phyloP scores from a whole-genome alignment of 2,113 vertebrate genomes.

The Ptilonorhynchus violaceus region DNA sequence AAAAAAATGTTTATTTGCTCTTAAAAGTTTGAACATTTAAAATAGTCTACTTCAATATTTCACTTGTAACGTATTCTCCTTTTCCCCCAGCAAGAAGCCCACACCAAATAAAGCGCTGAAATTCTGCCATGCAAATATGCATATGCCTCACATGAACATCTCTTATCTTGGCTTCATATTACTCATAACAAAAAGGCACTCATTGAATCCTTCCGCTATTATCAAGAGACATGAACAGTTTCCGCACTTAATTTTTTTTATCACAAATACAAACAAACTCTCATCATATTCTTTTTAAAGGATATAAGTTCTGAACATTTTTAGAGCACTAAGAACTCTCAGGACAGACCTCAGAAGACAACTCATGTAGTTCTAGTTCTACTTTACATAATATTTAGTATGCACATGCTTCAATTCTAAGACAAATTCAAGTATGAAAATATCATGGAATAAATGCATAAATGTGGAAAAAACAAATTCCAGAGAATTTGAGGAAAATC shows the following conservation, averaged over 20 bases:
- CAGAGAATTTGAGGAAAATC: neutral
- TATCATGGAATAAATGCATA: neutral
- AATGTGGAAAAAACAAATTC: neutral
- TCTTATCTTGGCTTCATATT: neutral
- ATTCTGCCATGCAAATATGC: neutral
- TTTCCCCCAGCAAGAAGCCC: neutral
- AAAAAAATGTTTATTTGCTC: neutral
- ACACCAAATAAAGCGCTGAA: accelerated
- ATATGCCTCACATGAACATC: neutral
- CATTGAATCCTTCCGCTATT: neutral
- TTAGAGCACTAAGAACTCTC: neutral
- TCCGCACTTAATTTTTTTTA: neutral
- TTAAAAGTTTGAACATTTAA: neutral
- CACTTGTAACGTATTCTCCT: neutral
- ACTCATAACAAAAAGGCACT: neutral
- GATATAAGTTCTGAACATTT: neutral
- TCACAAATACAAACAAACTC: neutral
- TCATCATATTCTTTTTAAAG: neutral
- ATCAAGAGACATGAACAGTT: neutral
- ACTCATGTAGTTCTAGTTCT: neutral
- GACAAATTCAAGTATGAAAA: neutral
- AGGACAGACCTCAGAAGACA: neutral
- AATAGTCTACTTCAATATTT: neutral
- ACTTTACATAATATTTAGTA: neutral
- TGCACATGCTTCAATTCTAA: neutral